Evolutionary conservation across 2,797 vertebrate species (phyloP), one percentile per base, ranked within the genome.

Genomic region (Varecia variegata): DNA sequence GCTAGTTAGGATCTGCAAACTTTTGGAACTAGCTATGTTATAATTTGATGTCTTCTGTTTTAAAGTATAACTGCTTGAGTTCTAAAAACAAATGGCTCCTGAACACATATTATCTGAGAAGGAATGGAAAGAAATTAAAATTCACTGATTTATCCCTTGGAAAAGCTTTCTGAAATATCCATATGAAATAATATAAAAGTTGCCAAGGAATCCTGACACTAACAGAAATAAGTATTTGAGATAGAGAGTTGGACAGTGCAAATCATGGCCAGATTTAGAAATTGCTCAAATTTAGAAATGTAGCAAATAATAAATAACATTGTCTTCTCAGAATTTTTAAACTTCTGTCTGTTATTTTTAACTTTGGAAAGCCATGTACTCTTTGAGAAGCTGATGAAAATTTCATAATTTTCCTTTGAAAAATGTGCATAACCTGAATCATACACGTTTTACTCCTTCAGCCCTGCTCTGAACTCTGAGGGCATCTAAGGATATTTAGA

Each of bases 21-120:
- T 76, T 96, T 94, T 56, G 93, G 50, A 95, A 90, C 32, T 93
- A 92, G 60, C 68, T 32, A 32, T 91, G 40, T 95, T 84, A 65
- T 90, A 83, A 92, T 40, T 68, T 80, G 32, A 67, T 25, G 23
- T 87, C 71, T 93, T 97, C 76, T 93, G 87, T 94, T 89, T 92
- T 92, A 87, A 95, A 56, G 20, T 81, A 21, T 77, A 94, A 90
- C 67, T 90, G 30, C 70, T 92, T 90, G 88, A 90, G 32, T 95
- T 95, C 52, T 95, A 95, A 84, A 95, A 97, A 40, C 45, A 54
- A 58, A 65, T 67, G 73, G 77, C 47, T 93, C 62, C 11, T 80
- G 23, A 71, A 35, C 62, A 77, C 21, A 47, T 45, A 94, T 86
- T 58, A 87, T 74, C 27, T 97, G 77, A 83, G 67, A 93, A 81